Conservation (phyloP, 2,888 invertebrate species). For the Melinaea menophilus region DNA sequence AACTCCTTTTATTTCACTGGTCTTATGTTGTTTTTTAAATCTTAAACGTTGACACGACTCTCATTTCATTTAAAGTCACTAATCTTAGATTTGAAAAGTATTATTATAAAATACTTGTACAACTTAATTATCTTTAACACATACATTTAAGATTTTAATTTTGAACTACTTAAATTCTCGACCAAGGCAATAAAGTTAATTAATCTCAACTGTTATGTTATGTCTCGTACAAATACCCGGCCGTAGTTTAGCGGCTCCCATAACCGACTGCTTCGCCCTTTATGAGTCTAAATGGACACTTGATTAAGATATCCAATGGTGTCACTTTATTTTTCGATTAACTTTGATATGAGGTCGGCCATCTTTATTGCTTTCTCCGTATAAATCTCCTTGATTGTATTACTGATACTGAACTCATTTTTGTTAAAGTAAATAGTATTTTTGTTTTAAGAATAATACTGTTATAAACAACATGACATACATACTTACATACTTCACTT, state of each 20-base stretch:
- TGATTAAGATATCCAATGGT: constrained; percentile 71
- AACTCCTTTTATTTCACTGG: constrained; percentile 20
- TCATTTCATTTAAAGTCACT: background rate
- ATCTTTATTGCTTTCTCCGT: constrained; percentile 62
- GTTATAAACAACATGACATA: background rate
- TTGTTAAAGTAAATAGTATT: background rate
- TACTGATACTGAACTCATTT: constrained; percentile 13
- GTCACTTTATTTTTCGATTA: constrained; percentile 73
- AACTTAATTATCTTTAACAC: too few relatives aligned
- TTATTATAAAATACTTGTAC: too few relatives aligned
- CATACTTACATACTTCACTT: background rate
- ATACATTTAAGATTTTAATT: background rate
- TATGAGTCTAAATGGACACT: constrained; percentile 71
- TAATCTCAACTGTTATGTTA: constrained; percentile 75
- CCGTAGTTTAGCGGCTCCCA: constrained; percentile 48
- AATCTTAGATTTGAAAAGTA: too few relatives aligned
- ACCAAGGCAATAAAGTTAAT: constrained; percentile 49
- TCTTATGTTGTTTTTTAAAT: constrained; percentile 7
- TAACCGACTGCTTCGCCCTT: constrained; percentile 52
- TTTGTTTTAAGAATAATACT: constrained; percentile 16
- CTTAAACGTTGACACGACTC: constrained; percentile 3
- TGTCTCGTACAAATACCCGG: constrained; percentile 54
- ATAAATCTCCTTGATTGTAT: constrained; percentile 39
- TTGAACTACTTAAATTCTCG: background rate
- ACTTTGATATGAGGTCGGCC: constrained; percentile 64